Evolutionary conservation across 2,888 invertebrate genomes (phyloP).

Genomic region (Apodemia duryi): DNA sequence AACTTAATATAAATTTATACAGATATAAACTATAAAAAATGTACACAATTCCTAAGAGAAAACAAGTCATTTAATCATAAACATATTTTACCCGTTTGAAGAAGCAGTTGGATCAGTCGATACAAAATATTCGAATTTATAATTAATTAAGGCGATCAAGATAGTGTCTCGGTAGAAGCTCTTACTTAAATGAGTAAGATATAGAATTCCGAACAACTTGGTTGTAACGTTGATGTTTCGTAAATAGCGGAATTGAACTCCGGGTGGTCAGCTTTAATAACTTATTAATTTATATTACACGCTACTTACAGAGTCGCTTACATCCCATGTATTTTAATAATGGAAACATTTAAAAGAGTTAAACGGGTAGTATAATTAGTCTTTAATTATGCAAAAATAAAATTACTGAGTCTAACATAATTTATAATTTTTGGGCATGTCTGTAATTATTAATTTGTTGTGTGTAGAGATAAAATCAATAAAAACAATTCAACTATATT

Average conservation of each 20-base stretch:
- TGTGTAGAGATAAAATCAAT: not conserved
- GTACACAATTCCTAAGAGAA: not conserved
- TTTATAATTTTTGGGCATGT: slow-evolving; percentile 9
- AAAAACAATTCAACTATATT: not conserved
- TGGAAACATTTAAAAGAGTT: slow-evolving; percentile 6
- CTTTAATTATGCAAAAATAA: slow-evolving; percentile 10
- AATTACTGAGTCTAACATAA: not conserved
- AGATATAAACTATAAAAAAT: not conserved
- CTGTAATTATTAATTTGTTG: not conserved
- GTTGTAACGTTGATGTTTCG: not conserved
- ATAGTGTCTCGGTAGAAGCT: not conserved
- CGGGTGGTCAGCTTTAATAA: slow-evolving; percentile 1
- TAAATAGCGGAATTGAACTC: not conserved
- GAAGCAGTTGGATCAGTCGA: not conserved
- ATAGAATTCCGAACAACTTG: not conserved
- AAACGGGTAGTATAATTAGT: slow-evolving; percentile 1
- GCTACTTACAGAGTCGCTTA: not conserved
- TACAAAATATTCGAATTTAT: slow-evolving; percentile 2
- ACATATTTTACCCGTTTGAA: not conserved
- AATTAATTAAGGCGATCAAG: not conserved
- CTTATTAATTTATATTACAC: slow-evolving; percentile 8
- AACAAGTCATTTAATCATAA: slow-evolving; percentile 1
- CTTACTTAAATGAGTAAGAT: not conserved
- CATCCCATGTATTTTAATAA: not conserved
- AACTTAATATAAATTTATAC: slow-evolving; percentile 9